Conservation (phyloP, 2,888 invertebrate species). For the Ischnus inquisitorius region DNA sequence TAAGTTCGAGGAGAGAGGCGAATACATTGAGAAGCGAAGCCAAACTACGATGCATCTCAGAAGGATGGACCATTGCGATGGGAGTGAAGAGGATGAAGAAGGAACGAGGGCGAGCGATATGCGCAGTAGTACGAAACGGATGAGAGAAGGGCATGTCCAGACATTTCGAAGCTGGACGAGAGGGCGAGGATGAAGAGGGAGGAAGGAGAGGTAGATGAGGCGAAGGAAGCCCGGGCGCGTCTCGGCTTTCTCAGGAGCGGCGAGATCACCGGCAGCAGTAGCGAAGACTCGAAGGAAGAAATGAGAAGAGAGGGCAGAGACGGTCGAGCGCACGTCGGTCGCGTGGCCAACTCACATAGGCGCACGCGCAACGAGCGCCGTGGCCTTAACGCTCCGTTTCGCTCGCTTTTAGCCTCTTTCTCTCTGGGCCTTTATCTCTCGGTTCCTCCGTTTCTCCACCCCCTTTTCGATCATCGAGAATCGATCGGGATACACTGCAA, state of each 20-base stretch:
- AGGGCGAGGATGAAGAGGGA: constrained; percentile 52
- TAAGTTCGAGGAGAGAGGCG: background rate
- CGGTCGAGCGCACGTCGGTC: constrained; percentile 75
- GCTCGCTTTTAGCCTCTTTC: constrained; percentile 11
- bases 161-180: constrained; percentile 35
- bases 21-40: constrained; percentile 43
- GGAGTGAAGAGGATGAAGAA: constrained; percentile 11
- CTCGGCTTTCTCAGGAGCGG: constrained; percentile 58
- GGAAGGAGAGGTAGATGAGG: constrained; percentile 36
- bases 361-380: constrained; percentile 72
- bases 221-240: constrained; percentile 55
- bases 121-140: constrained; percentile 40
- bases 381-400: constrained; percentile 28
- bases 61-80: constrained; percentile 15
- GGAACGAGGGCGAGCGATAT: constrained; percentile 24
- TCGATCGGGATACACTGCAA: constrained; percentile 36
- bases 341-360: constrained; percentile 76
- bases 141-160: constrained; percentile 56
- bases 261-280: constrained; percentile 52
- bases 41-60: background rate
- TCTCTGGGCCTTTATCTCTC: constrained; percentile 14
- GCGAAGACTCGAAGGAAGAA: constrained; percentile 48
- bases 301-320: constrained; percentile 53
- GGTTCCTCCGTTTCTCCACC: background rate
- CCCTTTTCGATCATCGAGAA: constrained; percentile 22